Conservation (phyloP, 2,113 vertebrate species). For the Macquaria australasica region DNA sequence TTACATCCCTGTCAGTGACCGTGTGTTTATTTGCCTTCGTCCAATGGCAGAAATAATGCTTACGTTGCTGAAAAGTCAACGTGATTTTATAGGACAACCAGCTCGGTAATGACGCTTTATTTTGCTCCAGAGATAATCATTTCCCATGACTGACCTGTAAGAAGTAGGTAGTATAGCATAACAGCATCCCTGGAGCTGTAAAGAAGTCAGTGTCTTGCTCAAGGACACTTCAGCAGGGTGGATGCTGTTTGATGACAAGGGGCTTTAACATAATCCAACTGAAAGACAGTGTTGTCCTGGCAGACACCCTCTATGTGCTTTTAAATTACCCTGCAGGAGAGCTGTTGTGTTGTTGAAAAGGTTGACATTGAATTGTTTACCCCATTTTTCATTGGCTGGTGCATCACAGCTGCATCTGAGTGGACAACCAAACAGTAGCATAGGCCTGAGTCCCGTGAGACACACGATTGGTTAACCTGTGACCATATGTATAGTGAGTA, state of each 20-base stretch:
- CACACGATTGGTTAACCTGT: constrained; percentile 59
- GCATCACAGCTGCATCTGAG: constrained; percentile 37
- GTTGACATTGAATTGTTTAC: constrained; percentile 40
- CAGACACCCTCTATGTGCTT: neutral
- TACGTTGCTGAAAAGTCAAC: neutral
- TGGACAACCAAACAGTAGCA: constrained; percentile 62
- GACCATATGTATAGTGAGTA: constrained; percentile 62
- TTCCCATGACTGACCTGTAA: neutral
- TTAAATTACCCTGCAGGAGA: neutral
- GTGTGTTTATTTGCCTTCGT: constrained; percentile 5
- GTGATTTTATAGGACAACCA: neutral
- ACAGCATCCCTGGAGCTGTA: neutral
- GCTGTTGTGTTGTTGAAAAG: neutral
- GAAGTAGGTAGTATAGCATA: too few relatives aligned
- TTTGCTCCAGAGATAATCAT: neutral
- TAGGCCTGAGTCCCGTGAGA: constrained; percentile 38
- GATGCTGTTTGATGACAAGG: neutral
- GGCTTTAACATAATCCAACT: neutral
- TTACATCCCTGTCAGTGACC: neutral
- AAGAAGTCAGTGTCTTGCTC: constrained; percentile 6
- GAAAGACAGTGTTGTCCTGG: neutral
- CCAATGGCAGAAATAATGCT: neutral
- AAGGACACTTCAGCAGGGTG: constrained; percentile 48
- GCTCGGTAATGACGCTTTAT: too few relatives aligned
- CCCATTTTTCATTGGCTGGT: constrained; percentile 40